Conservation (phyloP, 2,797 vertebrate genomes). For the Sphenodon punctatus region DNA sequence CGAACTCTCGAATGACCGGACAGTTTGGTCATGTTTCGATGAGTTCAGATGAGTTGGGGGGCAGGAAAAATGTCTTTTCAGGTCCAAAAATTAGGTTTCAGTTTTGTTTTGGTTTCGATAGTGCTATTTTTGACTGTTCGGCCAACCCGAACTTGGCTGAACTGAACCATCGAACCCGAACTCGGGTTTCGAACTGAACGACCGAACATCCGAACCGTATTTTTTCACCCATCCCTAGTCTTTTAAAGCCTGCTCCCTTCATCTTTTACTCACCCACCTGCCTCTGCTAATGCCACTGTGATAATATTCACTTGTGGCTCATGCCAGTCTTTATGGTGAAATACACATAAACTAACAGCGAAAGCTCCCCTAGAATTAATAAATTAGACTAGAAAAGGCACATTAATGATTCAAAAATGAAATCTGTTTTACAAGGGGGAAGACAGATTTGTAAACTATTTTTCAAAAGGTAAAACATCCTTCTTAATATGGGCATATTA, state of each 20-base stretch:
- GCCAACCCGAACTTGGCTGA: too few relatives aligned
- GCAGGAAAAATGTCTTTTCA: too few relatives aligned
- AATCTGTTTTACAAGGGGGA: slow-evolving; percentile 36
- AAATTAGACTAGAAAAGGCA: slow-evolving; percentile 29
- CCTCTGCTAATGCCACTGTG: background rate
- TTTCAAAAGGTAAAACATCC: slow-evolving; percentile 51
- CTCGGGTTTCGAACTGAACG: too few relatives aligned
- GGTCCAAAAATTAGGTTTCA: too few relatives aligned
- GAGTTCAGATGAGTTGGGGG: too few relatives aligned
- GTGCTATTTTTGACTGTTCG: too few relatives aligned
- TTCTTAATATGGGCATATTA: slow-evolving; percentile 47
- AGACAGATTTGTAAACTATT: slow-evolving; percentile 54
- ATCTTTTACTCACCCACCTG: background rate
- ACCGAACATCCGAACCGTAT: too few relatives aligned
- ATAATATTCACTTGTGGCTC: background rate
- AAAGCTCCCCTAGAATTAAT: slow-evolving; percentile 31
- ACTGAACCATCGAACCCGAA: too few relatives aligned
- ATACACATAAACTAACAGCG: background rate
- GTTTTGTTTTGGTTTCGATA: too few relatives aligned
- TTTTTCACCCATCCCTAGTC: too few relatives aligned
- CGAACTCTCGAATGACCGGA: too few relatives aligned
- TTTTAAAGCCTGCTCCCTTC: background rate
- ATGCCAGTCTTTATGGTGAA: slow-evolving; percentile 27
- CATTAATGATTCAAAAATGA: slow-evolving; percentile 55
- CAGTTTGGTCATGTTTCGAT: too few relatives aligned